A percentile compares a stretch with the other conserved stretches of the same genome.
Evolutionary conservation across 2,888 invertebrate genomes (phyloP).

Genomic region (Trissolcus japonicus): DNA sequence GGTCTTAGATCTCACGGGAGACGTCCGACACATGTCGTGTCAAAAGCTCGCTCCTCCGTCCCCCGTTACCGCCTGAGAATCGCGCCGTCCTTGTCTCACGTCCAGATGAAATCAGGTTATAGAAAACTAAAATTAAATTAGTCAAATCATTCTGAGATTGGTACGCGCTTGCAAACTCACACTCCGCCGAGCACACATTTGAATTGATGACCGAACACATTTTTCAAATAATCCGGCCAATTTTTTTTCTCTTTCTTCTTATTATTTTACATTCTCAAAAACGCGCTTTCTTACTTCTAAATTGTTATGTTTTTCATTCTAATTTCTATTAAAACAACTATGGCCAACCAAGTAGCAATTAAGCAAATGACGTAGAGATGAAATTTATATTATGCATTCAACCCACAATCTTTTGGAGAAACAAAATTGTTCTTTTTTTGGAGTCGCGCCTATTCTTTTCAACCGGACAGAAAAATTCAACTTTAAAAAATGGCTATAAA

Average conservation of each 20-base stretch:
- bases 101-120: slow-evolving; percentile 30
- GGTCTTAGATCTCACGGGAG: slow-evolving; percentile 75
- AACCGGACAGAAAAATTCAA: too few relatives aligned
- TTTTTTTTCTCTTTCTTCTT: too few relatives aligned
- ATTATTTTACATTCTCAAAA: too few relatives aligned
- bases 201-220: too few relatives aligned
- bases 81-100: slow-evolving; percentile 2
- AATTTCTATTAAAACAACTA: too few relatives aligned
- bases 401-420: slow-evolving; percentile 23
- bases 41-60: slow-evolving; percentile 63
- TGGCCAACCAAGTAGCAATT: slow-evolving; percentile 61
- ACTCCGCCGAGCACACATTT: too few relatives aligned
- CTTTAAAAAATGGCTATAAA: too few relatives aligned
- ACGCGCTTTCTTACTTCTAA: too few relatives aligned
- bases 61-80: slow-evolving; percentile 20
- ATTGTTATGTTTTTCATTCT: too few relatives aligned
- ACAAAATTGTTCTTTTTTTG: too few relatives aligned
- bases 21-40: slow-evolving; percentile 75
- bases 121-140: slow-evolving; percentile 43
- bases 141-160: background rate
- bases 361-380: slow-evolving; percentile 68
- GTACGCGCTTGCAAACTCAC: background rate
- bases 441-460: too few relatives aligned
- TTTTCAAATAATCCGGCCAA: too few relatives aligned
- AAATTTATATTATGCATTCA: slow-evolving; percentile 63